These are phyloP conservation scores for Pegoplata infirma DNA, from an alignment of 2,888 invertebrate species.

Conservation along the genomic window DNA sequence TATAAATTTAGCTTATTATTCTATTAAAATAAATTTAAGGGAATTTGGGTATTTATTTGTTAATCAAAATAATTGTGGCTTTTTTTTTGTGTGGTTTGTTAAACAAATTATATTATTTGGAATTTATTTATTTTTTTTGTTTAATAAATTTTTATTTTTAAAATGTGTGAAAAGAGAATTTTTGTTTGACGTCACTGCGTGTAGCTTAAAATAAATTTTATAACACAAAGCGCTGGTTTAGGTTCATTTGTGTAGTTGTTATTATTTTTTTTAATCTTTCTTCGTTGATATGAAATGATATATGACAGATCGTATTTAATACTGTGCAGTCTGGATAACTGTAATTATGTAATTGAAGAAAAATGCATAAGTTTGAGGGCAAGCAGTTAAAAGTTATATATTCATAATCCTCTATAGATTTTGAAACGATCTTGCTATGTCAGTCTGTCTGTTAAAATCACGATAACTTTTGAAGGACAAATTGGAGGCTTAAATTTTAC, in stretches of 20 bases:
- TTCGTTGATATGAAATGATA: too few species aligned
- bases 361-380: too few species aligned
- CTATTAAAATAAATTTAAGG: not conserved
- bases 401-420: too few species aligned
- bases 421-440: too few species aligned
- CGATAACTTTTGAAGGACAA: too few species aligned
- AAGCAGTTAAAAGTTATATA: too few species aligned
- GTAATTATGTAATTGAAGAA: too few species aligned
- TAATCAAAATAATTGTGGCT: not conserved
- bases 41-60: not conserved
- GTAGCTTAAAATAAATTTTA: constrained; percentile 29
- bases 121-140: not conserved
- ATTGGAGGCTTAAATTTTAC: too few species aligned
- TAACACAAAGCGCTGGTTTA: constrained; percentile 30
- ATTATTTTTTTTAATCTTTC: not conserved
- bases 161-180: constrained; percentile 23
- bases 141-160: not conserved
- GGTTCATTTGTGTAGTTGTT: constrained; percentile 5
- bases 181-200: constrained; percentile 57
- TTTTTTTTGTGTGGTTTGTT: not conserved
- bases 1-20: not conserved
- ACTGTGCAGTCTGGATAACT: too few species aligned
- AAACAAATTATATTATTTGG: not conserved
- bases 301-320: too few species aligned
- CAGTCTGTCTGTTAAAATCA: too few species aligned